Evolutionary conservation across 2,888 invertebrate genomes (phyloP).

Genomic region (Desoria tigrina): DNA sequence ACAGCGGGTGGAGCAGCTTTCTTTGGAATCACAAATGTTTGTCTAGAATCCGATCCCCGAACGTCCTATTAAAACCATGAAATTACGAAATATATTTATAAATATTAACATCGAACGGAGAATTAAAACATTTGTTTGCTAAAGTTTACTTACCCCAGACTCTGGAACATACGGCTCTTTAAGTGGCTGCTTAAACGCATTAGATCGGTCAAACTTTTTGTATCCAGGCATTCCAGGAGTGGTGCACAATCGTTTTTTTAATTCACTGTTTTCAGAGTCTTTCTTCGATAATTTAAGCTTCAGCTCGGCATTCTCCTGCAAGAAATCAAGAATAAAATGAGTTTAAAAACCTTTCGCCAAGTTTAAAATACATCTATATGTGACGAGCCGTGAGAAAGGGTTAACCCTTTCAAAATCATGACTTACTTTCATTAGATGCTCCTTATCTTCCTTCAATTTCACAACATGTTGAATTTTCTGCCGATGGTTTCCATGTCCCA

Average conservation of each 20-base stretch:
- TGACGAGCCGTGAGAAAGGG: too few relatives aligned
- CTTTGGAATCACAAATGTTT: constrained; percentile 11
- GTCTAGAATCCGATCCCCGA: constrained; percentile 6
- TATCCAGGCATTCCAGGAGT: background rate
- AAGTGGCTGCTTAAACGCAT: constrained; percentile 10
- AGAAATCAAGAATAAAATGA: background rate
- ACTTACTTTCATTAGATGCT: constrained; percentile 26
- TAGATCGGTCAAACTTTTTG: background rate
- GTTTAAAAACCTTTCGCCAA: too few relatives aligned
- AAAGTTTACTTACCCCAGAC: constrained; percentile 12
- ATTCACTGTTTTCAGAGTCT: background rate
- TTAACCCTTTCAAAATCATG: too few relatives aligned
- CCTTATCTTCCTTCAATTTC: constrained; percentile 37
- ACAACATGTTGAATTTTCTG: constrained; percentile 37
- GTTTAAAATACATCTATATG: too few relatives aligned
- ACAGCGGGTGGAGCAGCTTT: background rate
- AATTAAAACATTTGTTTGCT: too few relatives aligned
- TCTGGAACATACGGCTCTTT: constrained; percentile 16
- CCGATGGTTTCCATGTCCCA: constrained; percentile 36
- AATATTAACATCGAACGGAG: background rate
- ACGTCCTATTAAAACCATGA: constrained; percentile 5
- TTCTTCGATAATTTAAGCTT: background rate
- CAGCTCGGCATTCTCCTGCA: constrained; percentile 10
- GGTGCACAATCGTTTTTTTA: too few relatives aligned
- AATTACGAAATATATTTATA: background rate